Evolutionary conservation across 2,888 invertebrate species (phyloP), one percentile per base, ranked within the genome.

Genomic region (Epirrita christyi): DNA sequence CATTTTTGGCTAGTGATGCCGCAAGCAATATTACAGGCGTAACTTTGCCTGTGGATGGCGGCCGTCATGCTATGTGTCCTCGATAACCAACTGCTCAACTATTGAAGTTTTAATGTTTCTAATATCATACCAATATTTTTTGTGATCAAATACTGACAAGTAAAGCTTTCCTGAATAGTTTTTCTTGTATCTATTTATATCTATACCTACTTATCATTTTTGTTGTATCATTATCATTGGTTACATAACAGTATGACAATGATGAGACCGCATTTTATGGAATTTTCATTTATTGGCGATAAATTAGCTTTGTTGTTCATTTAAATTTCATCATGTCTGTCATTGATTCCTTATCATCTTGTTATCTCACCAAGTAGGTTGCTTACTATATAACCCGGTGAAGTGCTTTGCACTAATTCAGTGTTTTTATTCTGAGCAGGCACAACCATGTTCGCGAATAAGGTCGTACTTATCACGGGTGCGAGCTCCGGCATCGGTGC

Each of bases 11-110:
- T 0, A 96, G 97, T 64, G 95, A 96, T 55, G 94, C 94, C 66
- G 94, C 96, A 2, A 96, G 96, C 69, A 97, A 96, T 80, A 96
- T 97, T 14, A 98, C 98, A 28, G 98, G 97, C 4, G 96, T 93
- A 21, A 95, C 94, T 14, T 72, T 98, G 29, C 96, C 97, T 4
- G 95, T 98, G 11, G 98, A 98, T 85, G 98, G 98, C 10, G 98
- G 98, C 2, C 92, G 97, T 56, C 96, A 97, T 81, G 96, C 95
- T 8, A 95, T 97, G 95, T 97, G 97, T 65, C 97, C 97, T 29
- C 93, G 97, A 73, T 96, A 93, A 93, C 32, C 4, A 21, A 21
- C 4, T 21, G 21, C 21, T 21, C 21, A 21, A 4, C 21, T 21
- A 21, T 21, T 2, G 2, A 21, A 21, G n/a, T n/a, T 21, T 21